Percentiles rank a stretch among this genome's conserved stretches.
These are phyloP conservation scores for Germaria angustata DNA, from an alignment of 2,888 invertebrate genomes.

Conservation along the genomic window DNA sequence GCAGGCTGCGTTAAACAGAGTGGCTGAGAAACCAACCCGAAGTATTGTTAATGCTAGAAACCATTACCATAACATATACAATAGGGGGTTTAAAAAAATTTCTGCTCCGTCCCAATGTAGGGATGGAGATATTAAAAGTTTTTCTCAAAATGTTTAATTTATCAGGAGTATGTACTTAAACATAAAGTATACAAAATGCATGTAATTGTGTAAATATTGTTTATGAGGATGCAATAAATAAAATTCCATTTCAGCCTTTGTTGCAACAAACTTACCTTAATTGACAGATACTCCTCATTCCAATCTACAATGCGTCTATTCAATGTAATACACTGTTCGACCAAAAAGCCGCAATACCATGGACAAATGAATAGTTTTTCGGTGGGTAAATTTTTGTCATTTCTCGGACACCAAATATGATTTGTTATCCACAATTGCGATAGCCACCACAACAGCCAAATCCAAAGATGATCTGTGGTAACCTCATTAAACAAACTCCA, in stretches of 20 bases:
- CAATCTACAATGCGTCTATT: conserved; percentile 88
- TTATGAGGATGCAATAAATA: too few relatives aligned
- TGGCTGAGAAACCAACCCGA: too few relatives aligned
- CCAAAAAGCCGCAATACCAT: conserved; percentile 89
- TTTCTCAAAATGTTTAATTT: too few relatives aligned
- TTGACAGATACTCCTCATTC: conserved; percentile 80
- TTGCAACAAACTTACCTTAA: conserved; percentile 78
- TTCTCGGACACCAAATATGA: conserved; percentile 91
- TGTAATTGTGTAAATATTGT: too few relatives aligned
- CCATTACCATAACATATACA: too few relatives aligned
- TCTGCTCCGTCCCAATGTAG: too few relatives aligned
- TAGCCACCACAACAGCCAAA: conserved; percentile 89
- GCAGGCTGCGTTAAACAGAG: too few relatives aligned
- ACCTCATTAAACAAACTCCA: conserved; percentile 82
- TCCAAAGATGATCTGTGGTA: conserved; percentile 85
- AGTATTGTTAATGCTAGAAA: too few relatives aligned
- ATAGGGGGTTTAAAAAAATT: too few relatives aligned
- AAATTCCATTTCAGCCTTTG: not conserved
- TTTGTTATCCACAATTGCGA: conserved; percentile 93
- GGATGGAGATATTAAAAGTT: too few relatives aligned
- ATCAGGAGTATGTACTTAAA: too few relatives aligned
- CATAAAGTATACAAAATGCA: too few relatives aligned
- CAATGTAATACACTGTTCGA: conserved; percentile 91
- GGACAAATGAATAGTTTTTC: conserved; percentile 92
- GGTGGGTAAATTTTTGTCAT: conserved; percentile 90